These are phyloP conservation scores for Drosophila prolongata DNA, from an alignment of 2,888 invertebrate species.

Conservation along the genomic window DNA sequence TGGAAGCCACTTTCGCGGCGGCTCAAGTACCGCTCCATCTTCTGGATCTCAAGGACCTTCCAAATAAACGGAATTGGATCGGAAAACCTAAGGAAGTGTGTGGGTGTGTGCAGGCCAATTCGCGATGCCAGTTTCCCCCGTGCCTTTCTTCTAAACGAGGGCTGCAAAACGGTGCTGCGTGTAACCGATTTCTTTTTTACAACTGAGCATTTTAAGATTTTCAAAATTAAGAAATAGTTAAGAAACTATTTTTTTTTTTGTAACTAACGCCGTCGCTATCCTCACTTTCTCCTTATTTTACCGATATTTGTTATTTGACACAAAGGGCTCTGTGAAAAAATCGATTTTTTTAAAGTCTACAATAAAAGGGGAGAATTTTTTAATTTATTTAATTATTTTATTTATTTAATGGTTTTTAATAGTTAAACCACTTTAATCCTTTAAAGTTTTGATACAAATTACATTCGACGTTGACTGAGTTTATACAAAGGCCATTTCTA, in stretches of 20 bases:
- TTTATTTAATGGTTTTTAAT: no score
- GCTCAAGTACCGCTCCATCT: constrained; percentile 85
- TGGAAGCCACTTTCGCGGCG: constrained; percentile 87
- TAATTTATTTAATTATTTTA: no score
- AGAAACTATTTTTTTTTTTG: no score
- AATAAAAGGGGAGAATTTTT: no score
- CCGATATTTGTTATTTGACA: constrained; percentile 1
- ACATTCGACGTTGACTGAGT: no score
- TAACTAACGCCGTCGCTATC: no score
- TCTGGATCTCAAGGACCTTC: neutral
- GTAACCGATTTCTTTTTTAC: constrained; percentile 28
- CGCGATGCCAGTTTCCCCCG: constrained; percentile 2
- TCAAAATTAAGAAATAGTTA: no score
- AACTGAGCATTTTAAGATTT: neutral
- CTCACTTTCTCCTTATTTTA: neutral
- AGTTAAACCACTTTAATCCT: no score
- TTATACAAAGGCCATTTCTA: no score
- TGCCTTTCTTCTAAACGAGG: constrained; percentile 32
- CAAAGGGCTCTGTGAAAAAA: neutral
- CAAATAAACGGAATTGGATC: neutral
- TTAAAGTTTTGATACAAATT: no score
- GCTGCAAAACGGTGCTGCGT: constrained; percentile 14
- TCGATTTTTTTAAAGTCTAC: neutral
- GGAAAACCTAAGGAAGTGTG: neutral
- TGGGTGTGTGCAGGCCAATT: neutral